phyloP scores from a whole-genome alignment of 2,797 vertebrate species.

The Borostomias antarcticus region DNA sequence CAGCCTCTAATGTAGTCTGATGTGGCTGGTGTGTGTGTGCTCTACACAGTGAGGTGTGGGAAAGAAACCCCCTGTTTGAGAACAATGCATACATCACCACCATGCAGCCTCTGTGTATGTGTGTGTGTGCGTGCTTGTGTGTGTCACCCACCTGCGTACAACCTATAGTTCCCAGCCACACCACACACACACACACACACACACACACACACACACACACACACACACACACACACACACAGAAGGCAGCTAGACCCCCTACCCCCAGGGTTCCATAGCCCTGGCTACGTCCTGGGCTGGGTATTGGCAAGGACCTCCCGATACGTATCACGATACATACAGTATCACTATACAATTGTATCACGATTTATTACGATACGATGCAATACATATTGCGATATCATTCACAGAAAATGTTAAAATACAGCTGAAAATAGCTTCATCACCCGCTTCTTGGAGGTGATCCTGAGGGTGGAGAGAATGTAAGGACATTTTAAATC shows the following conservation, averaged over 20 bases:
- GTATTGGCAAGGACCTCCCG: conserved; percentile 1
- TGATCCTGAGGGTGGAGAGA: too few relatives aligned
- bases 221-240: conserved; percentile 48
- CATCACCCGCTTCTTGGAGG: too few relatives aligned
- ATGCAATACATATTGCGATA: too few relatives aligned
- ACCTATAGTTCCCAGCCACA: conserved; percentile 59
- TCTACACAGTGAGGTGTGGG: conserved; percentile 55
- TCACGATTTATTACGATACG: too few relatives aligned
- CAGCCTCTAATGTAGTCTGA: not conserved
- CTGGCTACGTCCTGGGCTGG: conserved; percentile 35
- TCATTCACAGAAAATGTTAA: too few relatives aligned
- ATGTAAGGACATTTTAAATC: too few relatives aligned
- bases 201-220: not conserved
- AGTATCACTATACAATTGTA: too few relatives aligned
- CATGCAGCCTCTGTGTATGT: conserved; percentile 44
- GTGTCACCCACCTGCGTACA: conserved; percentile 71
- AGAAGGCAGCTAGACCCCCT: conserved; percentile 60
- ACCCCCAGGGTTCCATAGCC: conserved; percentile 43
- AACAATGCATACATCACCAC: conserved; percentile 52
- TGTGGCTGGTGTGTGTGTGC: conserved; percentile 49
- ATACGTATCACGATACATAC: conserved; percentile 18
- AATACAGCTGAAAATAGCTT: too few relatives aligned
- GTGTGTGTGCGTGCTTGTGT: conserved; percentile 26
- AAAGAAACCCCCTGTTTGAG: conserved; percentile 62
- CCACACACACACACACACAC: conserved; percentile 36